A percentile compares a stretch with the other conserved stretches of the same genome.
phyloP scores from a whole-genome alignment of 2,113 vertebrate genomes.

The Apteryx owenii region DNA sequence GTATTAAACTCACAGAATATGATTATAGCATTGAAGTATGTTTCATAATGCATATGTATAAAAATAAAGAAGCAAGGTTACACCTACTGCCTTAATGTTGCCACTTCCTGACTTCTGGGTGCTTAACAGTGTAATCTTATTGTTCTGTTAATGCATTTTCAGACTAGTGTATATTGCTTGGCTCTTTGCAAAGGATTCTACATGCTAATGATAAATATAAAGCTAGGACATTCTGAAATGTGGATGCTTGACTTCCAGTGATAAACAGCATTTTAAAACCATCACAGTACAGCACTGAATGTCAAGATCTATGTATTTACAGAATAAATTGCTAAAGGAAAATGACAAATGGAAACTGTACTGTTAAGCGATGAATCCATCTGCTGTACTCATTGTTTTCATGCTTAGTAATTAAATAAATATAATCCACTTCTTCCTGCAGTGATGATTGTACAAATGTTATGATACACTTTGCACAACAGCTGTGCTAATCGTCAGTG shows the following conservation, averaged over 20 bases:
- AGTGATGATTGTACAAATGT: neutral
- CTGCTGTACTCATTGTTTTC: neutral
- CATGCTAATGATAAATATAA: neutral
- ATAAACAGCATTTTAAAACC: neutral
- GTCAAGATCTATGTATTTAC: neutral
- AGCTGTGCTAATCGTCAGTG: neutral
- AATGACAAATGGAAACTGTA: neutral
- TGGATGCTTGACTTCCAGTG: neutral
- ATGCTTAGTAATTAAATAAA: neutral
- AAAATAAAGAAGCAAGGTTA: neutral
- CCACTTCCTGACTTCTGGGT: neutral
- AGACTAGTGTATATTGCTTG: neutral
- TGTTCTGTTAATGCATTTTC: neutral
- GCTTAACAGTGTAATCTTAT: neutral
- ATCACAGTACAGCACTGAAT: neutral
- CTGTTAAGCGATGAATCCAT: neutral
- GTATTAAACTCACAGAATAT: neutral
- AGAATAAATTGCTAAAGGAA: neutral
- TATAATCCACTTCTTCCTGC: neutral
- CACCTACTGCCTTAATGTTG: neutral
- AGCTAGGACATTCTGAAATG: neutral
- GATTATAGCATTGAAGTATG: neutral
- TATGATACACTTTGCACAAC: fast-evolving
- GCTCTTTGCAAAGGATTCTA: neutral
- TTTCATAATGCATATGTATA: neutral